Base-by-base conservation (phyloP, 2,888 invertebrate species). In the Molanna angustata region DNA sequence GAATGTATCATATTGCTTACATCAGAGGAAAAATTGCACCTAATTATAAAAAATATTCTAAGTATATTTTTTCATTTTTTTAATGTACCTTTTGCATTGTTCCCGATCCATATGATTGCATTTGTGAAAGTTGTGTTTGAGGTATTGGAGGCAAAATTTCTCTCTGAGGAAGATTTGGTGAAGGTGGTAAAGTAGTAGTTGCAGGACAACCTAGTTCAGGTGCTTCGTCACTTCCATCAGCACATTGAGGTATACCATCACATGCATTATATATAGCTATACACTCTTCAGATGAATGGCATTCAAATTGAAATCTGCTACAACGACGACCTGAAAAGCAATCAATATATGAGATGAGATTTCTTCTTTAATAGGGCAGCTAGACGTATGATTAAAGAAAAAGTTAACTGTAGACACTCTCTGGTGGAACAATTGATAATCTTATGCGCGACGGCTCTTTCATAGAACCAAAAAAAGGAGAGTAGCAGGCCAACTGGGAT, bases 211-310 rank as follows among this genome's bases (percentile, higher is more conserved):
- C 83, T 58, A 93, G 79, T 72, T 92, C 92, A 20, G 88, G 84
- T 44, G 88, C 90, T 73, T 94, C 94, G 70, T 95, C 95, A 66
- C 92, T 93, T 60, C 87, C 91, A 74, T 95, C 94, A 1, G 87
- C 80, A 71, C 91, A 94, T 73, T 94, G 94, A 19, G 92, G 86
- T 62, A 96, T 90, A 46, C 94, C 94, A 71, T 95, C 93, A 66
- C 95, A 96, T 6, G 90, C 93, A 72, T 96, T 95, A 74, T 96
- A 96, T 63, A 94, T 80, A 4, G 94, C 95, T 64, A 96, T 92
- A 69, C 95, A 96, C 70, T 95, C 94, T 40, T 86, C 86, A 37
- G 89, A 88, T 55, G 80, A 83, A 61, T 86, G 85, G 66, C 94
- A 95, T 69, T 87, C 86, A 70, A 94, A 95, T 72, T 95, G 93